Evolutionary conservation across 2,113 vertebrate species (phyloP), one percentile per base, ranked within the genome.

Genomic region (Ploceus nigricollis): DNA sequence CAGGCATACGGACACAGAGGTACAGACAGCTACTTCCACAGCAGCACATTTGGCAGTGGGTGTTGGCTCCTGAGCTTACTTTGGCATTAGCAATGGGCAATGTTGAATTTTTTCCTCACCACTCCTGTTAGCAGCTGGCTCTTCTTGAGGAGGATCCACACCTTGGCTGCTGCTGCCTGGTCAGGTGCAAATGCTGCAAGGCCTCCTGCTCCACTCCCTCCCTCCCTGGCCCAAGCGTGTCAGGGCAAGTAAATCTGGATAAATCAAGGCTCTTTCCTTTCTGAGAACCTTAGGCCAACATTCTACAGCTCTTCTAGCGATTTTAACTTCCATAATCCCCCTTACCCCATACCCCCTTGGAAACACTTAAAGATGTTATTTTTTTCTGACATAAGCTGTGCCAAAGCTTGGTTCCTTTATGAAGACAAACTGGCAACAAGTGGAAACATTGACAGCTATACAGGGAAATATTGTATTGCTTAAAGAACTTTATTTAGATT

Each of bases 1-100:
- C 10, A 0, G 3, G 35, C 0, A 0, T 5, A 2, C 0, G 0
- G 15, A 4, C 7, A 15, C 7, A 24, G 12, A 30, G 0, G 4
- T 8, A 24, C 51, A 39, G 51, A 51, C 16, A 44, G 25, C 48
- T 82, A 33, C 44, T 35, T 31, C 47, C 57, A 33, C 5, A 23
- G 82, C 72, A 37, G 48, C 10, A 3, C 2, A 5, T 20, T 58
- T 24, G 42, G 47, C 81, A 50, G 35, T 3, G 14, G 42, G 9
- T 71, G 39, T 13, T 1, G 5, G 51, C 48, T 63, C 39, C 60
- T 0, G 4, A 61, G 51, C 37, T 70, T 42, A 8, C 56, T 54
- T 82, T 0, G 0, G 50, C 15, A 2, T 64, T 51, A 68, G 44
- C 66, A 20, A 3, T 2, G 15, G 44, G 56, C 5, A 3, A 5